Evolutionary conservation across 2,113 vertebrate genomes (phyloP).

Genomic region (Picathartes gymnocephalus): DNA sequence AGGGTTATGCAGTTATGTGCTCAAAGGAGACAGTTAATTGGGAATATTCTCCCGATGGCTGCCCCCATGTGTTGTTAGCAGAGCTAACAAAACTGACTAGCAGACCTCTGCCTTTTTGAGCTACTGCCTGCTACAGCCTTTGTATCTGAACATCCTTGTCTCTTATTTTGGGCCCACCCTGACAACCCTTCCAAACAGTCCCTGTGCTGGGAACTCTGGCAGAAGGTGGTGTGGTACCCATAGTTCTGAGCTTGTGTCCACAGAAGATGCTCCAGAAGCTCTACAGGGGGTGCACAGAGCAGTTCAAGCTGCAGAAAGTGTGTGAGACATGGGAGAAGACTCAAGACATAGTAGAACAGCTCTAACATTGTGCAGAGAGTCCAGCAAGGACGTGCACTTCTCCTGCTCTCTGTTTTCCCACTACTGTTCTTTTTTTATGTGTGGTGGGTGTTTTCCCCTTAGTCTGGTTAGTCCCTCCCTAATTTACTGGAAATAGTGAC

Average conservation of each 20-base stretch:
- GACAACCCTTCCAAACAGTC: too few relatives aligned
- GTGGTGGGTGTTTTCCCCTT: rapidly evolving
- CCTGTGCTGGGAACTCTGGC: rapidly evolving
- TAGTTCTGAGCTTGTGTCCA: too few relatives aligned
- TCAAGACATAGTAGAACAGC: background rate
- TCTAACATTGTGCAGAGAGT: too few relatives aligned
- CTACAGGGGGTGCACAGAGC: too few relatives aligned
- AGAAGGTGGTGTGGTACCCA: background rate
- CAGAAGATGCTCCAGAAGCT: background rate
- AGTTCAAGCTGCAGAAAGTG: background rate
- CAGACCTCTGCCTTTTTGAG: background rate
- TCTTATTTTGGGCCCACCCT: background rate
- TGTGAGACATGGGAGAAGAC: background rate
- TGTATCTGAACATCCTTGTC: background rate
- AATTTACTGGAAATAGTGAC: background rate
- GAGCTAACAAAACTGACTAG: background rate
- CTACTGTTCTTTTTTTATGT: background rate
- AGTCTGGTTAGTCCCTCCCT: background rate
- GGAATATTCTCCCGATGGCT: background rate
- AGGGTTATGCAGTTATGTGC: background rate
- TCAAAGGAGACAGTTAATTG: background rate
- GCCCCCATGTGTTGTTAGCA: background rate
- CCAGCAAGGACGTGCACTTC: background rate
- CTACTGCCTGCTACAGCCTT: background rate
- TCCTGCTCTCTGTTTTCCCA: background rate